These are phyloP conservation scores for Drepana falcataria DNA, from an alignment of 2,888 invertebrate genomes.

Conservation along the genomic window DNA sequence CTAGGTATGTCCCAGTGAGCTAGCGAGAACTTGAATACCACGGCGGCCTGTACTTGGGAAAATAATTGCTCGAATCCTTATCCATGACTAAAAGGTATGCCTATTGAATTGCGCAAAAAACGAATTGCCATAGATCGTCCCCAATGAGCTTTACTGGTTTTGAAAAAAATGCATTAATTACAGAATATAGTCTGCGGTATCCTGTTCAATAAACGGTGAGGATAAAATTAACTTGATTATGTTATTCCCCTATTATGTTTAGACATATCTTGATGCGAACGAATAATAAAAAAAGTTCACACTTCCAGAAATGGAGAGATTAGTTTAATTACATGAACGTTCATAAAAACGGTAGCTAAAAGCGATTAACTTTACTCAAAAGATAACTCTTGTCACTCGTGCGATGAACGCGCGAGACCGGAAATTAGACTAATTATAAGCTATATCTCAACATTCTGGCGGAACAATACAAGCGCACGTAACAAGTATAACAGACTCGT, in stretches of 20 bases:
- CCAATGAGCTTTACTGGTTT: not conserved
- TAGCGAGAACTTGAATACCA: slow-evolving; percentile 35
- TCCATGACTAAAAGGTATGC: slow-evolving; percentile 32
- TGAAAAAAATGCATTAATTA: not conserved
- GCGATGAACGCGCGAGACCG: slow-evolving; percentile 10
- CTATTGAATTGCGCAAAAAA: slow-evolving; percentile 27
- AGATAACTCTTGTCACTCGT: not conserved
- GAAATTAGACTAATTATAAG: slow-evolving; percentile 39
- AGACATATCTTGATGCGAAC: not conserved
- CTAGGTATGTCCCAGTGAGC: slow-evolving; percentile 27
- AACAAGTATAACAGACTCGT: slow-evolving; percentile 53
- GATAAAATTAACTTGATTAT: too few species aligned
- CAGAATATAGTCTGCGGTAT: not conserved
- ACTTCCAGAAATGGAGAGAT: not conserved
- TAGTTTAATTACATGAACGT: not conserved
- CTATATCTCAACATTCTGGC: slow-evolving; percentile 29
- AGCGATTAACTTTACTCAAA: not conserved
- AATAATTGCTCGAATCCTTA: slow-evolving; percentile 43
- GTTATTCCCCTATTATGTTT: too few species aligned
- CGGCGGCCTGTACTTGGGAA: slow-evolving; percentile 36
- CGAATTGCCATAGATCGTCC: not conserved
- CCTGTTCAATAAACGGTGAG: not conserved
- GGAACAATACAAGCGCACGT: slow-evolving; percentile 42
- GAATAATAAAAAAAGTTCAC: not conserved
- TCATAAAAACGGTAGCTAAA: not conserved